Evolutionary conservation across 2,888 invertebrate genomes (phyloP).

Genomic region (Drosophila rellima): DNA sequence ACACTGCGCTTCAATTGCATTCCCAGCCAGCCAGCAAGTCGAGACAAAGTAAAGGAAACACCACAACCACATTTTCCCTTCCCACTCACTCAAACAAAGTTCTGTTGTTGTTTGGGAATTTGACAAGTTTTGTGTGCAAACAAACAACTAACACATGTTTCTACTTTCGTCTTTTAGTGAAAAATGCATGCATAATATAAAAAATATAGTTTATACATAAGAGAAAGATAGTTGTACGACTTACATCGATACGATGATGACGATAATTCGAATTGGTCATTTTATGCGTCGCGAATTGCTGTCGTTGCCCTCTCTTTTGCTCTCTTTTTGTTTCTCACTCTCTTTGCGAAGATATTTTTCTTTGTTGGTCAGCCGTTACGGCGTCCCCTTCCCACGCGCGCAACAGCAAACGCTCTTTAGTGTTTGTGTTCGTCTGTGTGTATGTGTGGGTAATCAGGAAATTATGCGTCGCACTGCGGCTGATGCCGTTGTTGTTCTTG

Average conservation of each 20-base stretch:
- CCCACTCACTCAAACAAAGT: conserved; percentile 22
- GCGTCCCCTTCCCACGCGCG: conserved; percentile 62
- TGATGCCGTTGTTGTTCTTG: conserved; percentile 38
- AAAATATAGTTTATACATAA: conserved; percentile 11
- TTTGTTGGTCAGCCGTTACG: conserved; percentile 67
- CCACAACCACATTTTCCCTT: conserved; percentile 4
- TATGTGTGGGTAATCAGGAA: conserved; percentile 71
- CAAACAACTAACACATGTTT: conserved; percentile 11
- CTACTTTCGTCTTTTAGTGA: conserved; percentile 3
- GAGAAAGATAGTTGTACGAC: conserved; percentile 40
- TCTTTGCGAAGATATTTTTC: conserved; percentile 56
- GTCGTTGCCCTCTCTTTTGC: conserved; percentile 57
- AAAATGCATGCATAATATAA: conserved; percentile 15
- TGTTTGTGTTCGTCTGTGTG: conserved; percentile 16
- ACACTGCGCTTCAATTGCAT: conserved; percentile 52
- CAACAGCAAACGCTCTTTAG: conserved; percentile 52
- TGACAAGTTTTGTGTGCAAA: conserved; percentile 15
- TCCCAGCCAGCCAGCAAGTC: conserved; percentile 38
- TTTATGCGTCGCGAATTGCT: conserved; percentile 67
- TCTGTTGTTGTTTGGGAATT: conserved; percentile 31
- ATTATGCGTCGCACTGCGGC: conserved; percentile 73
- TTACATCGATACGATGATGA: conserved; percentile 75
- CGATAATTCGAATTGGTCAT: conserved; percentile 78
- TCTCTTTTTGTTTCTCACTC: conserved; percentile 8
- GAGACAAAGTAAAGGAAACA: conserved; percentile 35